phyloP scores from a whole-genome alignment of 2,113 vertebrate species.

The Isurus oxyrinchus region DNA sequence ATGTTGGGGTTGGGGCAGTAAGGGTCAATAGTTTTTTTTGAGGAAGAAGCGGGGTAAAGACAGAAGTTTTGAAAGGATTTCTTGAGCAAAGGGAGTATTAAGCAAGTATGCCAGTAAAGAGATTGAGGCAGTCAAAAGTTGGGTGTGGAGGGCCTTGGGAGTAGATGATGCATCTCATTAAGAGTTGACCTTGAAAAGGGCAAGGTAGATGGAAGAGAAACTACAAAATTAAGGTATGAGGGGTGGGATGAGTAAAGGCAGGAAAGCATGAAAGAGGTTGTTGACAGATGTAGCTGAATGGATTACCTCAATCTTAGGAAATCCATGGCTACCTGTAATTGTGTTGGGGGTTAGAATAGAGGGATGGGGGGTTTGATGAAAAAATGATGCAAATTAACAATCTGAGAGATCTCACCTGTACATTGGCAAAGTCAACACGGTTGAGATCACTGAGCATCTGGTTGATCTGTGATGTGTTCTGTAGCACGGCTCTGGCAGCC shows the following conservation, averaged over 20 bases:
- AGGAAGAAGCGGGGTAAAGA: not conserved
- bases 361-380: not conserved
- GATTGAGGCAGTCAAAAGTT: not conserved
- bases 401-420: conserved; percentile 68
- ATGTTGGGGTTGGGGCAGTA: not conserved
- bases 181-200: not conserved
- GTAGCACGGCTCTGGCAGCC: conserved; percentile 86
- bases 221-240: not conserved
- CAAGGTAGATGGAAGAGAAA: not conserved
- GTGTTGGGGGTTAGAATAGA: not conserved
- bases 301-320: too few species aligned
- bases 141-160: not conserved
- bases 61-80: not conserved
- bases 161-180: not conserved
- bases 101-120: not conserved
- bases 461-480: conserved; percentile 97
- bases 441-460: conserved; percentile 99
- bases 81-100: not conserved
- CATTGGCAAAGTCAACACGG: conserved; percentile 92
- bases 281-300: not conserved
- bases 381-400: not conserved
- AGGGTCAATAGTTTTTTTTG: not conserved
- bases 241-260: not conserved
- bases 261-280: not conserved
- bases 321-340: not conserved